Evolutionary conservation across 1,140 invertebrate genomes (phyloP), one percentile per base, ranked within the genome.

Genomic region (Melitaea cinxia): DNA sequence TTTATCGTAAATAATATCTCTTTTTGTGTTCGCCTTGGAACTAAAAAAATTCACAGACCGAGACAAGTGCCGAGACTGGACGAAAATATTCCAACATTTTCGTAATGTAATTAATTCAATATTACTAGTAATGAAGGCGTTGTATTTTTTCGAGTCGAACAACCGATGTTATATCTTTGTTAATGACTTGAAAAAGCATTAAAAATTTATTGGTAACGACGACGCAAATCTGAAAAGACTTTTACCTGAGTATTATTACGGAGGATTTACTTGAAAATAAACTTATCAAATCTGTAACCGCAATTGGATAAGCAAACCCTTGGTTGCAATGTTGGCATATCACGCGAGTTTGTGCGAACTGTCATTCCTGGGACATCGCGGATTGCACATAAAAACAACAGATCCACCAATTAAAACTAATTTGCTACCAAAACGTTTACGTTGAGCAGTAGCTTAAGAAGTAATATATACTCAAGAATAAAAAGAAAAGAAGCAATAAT

Each of bases 251-350:
- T 39, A 17, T 17, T 42, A 14, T n/a, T 15, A 2, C 5, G 17
- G 17, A 7, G 15, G 5, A 12, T 42, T 47, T 5, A 47, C 42
- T 21, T 12, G 23, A 47, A 47, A 47, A 23, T 23, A 23, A 47
- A 12, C 1, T 2, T 47, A 47, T 23, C 42, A 47, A 9, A 47
- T 12, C 21, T 47, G 14, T 9, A 21, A 23, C 23, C n/a, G 19
- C 19, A 45, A 9, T 6, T 23, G 19, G 19, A 10, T 47, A 23
- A 10, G 53, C 30, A 35, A 23, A 37, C 53, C 56, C 52, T 17
- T 56, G 21, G 70, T 63, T 75, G 71, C 77, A 82, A 65, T 30
- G 72, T 63, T 80, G 80, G 71, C 77, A 82, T 80, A 78, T 82
- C 80, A 82, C 80, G 80, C 80, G 72, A 61, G 54, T 54, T 45